Base-by-base conservation (phyloP, 2,797 vertebrate species). In the Urocyon cinereoargenteus region DNA sequence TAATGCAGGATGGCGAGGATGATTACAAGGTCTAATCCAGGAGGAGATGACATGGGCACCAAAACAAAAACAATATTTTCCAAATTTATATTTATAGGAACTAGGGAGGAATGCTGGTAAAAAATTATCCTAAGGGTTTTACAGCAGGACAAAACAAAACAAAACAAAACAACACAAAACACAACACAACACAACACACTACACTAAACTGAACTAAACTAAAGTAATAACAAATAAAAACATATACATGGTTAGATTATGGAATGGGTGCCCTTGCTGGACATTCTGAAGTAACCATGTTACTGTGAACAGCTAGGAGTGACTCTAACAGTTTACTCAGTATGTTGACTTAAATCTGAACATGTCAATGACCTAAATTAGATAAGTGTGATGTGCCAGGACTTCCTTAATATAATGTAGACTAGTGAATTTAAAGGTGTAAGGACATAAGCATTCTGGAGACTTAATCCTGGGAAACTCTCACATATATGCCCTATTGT, bases 341-440 rank as follows among this genome's bases (percentile, higher is more conserved):
- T 61, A 14, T 86, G 18, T 83, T 86, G 62, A 84, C 51, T 89
- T 95, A 83, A 83, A 89, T 88, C 19, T 59, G n/a, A 91, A 55
- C 45, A 70, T 13, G 36, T 14, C 28, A 87, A 5, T 40, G 22
- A 57, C 55, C 34, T 81, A 88, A 92, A 62, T 91, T 88, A 85
- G 78, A 6, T 88, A 92, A 61, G 28, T 40, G 16, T 26, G 22
- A 85, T 34, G 15, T 70, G 13, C 12, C 36, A 62, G 31, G 22
- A 91, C 34, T 66, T 92, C 53, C 34, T 84, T 75, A 53, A 18
- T 64, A n/a, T 62, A 55, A 28, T 10, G 7, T 64, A 86, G 53
- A 86, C 31, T 34, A 61, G 40, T 59, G 45, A 26, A 77, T n/a
- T 75, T 85, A 26, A 82, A 90, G 72, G 51, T 53, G 15, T 64